Percentiles rank a stretch among this genome's conserved stretches.
phyloP scores from a whole-genome alignment of 2,888 invertebrate species.

The Pollenia angustigena region DNA sequence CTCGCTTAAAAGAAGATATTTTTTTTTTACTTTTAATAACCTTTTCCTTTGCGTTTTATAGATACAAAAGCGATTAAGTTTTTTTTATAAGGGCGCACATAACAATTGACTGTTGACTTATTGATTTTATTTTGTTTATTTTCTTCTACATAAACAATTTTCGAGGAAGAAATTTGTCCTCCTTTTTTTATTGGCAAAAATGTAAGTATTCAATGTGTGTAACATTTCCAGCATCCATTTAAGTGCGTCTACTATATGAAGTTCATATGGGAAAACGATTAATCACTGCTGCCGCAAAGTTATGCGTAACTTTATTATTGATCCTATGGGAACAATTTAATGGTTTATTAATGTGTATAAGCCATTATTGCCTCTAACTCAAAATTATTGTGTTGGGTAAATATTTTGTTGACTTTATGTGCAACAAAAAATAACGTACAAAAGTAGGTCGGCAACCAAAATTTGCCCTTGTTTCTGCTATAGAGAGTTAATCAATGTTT shows the following conservation, averaged over 20 bases:
- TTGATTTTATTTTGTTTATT: neutral
- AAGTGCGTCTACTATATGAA: neutral
- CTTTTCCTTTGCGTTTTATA: neutral
- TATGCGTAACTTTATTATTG: conserved; percentile 62
- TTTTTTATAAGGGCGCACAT: conserved; percentile 6
- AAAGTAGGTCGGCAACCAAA: neutral
- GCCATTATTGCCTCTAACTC: neutral
- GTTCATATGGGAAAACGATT: conserved; percentile 41
- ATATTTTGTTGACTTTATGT: neutral
- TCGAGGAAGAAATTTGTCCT: neutral
- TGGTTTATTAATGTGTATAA: conserved; percentile 59
- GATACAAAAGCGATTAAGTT: conserved; percentile 5
- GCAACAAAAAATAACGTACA: neutral
- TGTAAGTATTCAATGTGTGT: neutral
- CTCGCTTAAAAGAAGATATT: neutral
- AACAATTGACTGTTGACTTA: conserved; percentile 18
- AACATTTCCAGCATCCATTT: neutral
- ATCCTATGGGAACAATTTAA: conserved; percentile 66
- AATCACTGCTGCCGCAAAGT: conserved; percentile 62
- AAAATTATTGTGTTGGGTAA: conserved; percentile 15
- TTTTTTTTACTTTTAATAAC: neutral
- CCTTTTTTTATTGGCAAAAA: neutral
- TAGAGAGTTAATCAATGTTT: neutral
- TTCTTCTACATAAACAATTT: neutral
- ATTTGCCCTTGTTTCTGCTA: neutral